phyloP scores from a whole-genome alignment of 2,888 invertebrate genomes.

The Spodoptera picta region DNA sequence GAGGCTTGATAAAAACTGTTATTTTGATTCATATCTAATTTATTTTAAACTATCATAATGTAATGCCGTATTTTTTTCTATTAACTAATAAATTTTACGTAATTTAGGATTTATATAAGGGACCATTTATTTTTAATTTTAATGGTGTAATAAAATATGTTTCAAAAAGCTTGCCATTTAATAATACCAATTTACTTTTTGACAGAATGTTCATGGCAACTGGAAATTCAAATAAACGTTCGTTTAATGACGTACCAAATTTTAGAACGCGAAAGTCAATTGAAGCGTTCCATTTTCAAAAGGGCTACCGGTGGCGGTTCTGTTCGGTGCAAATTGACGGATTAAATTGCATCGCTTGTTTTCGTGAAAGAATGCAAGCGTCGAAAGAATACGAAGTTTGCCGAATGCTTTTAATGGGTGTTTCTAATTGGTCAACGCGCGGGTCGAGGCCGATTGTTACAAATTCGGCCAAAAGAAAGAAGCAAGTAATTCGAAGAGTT shows the following conservation, averaged over 20 bases:
- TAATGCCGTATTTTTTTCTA: conserved; percentile 23
- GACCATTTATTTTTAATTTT: conserved; percentile 1
- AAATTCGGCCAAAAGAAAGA: conserved; percentile 57
- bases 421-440: conserved; percentile 83
- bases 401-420: conserved; percentile 80
- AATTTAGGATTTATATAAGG: background rate
- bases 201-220: conserved; percentile 43
- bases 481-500: conserved; percentile 17
- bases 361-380: conserved; percentile 83
- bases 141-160: background rate
- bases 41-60: conserved; percentile 27
- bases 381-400: conserved; percentile 72
- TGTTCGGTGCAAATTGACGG: conserved; percentile 79
- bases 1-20: conserved; percentile 47
- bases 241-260: conserved; percentile 60
- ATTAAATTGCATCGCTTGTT: conserved; percentile 78
- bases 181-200: conserved; percentile 47
- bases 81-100: conserved; percentile 13
- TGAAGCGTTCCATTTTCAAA: conserved; percentile 73
- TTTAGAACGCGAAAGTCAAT: conserved; percentile 66
- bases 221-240: conserved; percentile 41
- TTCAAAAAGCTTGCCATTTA: background rate
- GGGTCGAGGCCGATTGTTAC: conserved; percentile 69
- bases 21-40: conserved; percentile 45
- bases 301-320: conserved; percentile 76